Evolutionary conservation across 37 sponge, comb jelly and placozoan species (phyloP).

Genomic region (Spongilla lacustris): DNA sequence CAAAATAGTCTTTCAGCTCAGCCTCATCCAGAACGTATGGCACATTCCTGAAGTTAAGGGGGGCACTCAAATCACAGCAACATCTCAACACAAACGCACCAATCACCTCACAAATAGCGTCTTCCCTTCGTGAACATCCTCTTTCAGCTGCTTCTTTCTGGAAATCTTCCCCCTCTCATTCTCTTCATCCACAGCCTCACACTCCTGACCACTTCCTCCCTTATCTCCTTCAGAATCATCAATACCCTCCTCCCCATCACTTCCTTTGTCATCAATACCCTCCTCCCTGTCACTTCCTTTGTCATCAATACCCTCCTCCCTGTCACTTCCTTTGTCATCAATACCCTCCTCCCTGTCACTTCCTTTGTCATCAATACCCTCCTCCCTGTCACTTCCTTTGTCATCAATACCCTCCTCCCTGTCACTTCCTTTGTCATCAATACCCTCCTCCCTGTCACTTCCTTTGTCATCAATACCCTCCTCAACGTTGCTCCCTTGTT

Average conservation of each 20-base stretch:
- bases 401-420: neutral
- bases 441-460: conserved; percentile 4
- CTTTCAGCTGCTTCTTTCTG: neutral
- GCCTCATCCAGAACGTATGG: conserved; percentile 63
- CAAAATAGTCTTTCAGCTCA: conserved; percentile 53
- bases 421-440: neutral
- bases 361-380: neutral
- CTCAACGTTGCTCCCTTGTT: conserved; percentile 11
- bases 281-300: conserved; percentile 14
- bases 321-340: neutral
- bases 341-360: conserved; percentile 2
- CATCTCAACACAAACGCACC: neutral
- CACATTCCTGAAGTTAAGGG: conserved; percentile 56
- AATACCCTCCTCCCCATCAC: conserved; percentile 5
- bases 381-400: conserved; percentile 10
- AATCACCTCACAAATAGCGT: conserved; percentile 78
- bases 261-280: neutral
- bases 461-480: neutral
- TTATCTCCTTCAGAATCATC: neutral
- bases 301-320: neutral
- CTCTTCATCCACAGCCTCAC: conserved; percentile 16
- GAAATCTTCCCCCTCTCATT: neutral
- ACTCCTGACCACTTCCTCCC: neutral
- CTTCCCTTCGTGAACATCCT: conserved; percentile 79
- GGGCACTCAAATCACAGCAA: neutral